Base-by-base conservation (phyloP, 2,888 invertebrate genomes). In the Odontothrips loti region DNA sequence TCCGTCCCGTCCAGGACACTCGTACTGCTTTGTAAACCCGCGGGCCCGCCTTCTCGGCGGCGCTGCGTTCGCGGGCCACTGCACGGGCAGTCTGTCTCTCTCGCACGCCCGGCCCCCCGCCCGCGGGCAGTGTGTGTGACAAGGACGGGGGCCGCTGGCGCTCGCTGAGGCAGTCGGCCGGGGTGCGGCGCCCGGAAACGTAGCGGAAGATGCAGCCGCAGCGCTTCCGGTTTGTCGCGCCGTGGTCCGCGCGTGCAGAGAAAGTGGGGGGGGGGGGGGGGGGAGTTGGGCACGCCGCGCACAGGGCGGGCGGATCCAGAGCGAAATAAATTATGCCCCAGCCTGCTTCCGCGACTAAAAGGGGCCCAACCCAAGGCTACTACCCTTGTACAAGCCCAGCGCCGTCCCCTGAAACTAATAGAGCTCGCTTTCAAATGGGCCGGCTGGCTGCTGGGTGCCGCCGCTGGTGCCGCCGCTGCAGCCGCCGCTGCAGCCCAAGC, bases 151-250 rank as follows among this genome's bases (percentile, higher is more conserved):
- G 3, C 6, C 34, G 34, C 34, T 43, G 34, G 34, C 6, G 34
- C 34, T 43, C 34, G 34, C 34, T 43, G 34, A 43, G 34, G 34
- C 34, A 43, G 34, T 43, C 34, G 34, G 3, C 34, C 34, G 34
- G 34, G 34, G 34, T 43, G 34, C 34, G 34, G 34, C 34, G 68
- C 68, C 68, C 68, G 68, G 68, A 68, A 68, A 23, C 68, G 68
- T n/a, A 23, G 23, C 68, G 68, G 68, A 68, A 68, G 23, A 68
- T 23, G 68, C 68, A 68, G 68, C 68, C 68, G 68, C 68, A 68
- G 68, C 68, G 68, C 23, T 23, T 68, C 68, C 68, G 68, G 68
- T 68, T 68, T 68, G 68, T 68, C 68, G 68, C 68, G 23, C 68
- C 15, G 51, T 10, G 51, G 51, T 1, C 15, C 51, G 51, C 15